phyloP scores from a whole-genome alignment of 2,113 vertebrate genomes.

The Callionymus lyra region DNA sequence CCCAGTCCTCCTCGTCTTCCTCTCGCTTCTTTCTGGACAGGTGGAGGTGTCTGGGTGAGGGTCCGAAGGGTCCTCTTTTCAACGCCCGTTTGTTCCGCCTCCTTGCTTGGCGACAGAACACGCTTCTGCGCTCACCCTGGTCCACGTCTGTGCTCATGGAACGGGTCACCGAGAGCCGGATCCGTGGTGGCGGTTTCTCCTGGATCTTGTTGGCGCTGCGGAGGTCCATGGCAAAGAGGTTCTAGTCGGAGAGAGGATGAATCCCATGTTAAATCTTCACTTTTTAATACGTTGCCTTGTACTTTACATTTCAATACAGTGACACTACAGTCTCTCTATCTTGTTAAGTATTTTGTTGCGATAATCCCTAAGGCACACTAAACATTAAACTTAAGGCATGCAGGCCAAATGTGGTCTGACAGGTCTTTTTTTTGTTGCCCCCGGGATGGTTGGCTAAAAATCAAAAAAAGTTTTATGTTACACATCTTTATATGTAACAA shows the following conservation, averaged over 20 bases:
- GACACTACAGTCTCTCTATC: too few relatives aligned
- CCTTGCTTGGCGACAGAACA: slow-evolving; percentile 54
- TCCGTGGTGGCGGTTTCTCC: slow-evolving; percentile 66
- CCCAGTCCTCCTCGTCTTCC: slow-evolving; percentile 34
- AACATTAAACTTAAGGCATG: too few relatives aligned
- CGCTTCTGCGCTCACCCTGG: slow-evolving; percentile 27
- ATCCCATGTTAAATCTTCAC: background rate
- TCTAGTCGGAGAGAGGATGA: slow-evolving; percentile 53
- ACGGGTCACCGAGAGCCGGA: slow-evolving; percentile 69
- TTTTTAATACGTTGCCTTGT: too few relatives aligned
- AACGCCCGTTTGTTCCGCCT: slow-evolving; percentile 38
- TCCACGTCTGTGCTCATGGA: slow-evolving; percentile 62
- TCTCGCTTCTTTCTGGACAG: slow-evolving; percentile 25
- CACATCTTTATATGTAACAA: too few relatives aligned
- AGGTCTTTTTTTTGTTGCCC: too few relatives aligned
- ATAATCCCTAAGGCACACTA: too few relatives aligned
- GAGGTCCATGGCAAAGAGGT: slow-evolving; percentile 90
- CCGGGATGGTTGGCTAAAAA: too few relatives aligned
- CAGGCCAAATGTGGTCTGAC: too few relatives aligned
- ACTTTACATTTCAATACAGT: too few relatives aligned
- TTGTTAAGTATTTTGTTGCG: too few relatives aligned
- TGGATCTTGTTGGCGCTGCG: slow-evolving; percentile 80
- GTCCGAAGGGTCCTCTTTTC: slow-evolving; percentile 6
- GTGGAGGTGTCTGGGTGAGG: slow-evolving; percentile 11
- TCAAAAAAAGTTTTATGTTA: too few relatives aligned